phyloP scores from a whole-genome alignment of 2,113 vertebrate species.

The Ceyx margarethae region DNA sequence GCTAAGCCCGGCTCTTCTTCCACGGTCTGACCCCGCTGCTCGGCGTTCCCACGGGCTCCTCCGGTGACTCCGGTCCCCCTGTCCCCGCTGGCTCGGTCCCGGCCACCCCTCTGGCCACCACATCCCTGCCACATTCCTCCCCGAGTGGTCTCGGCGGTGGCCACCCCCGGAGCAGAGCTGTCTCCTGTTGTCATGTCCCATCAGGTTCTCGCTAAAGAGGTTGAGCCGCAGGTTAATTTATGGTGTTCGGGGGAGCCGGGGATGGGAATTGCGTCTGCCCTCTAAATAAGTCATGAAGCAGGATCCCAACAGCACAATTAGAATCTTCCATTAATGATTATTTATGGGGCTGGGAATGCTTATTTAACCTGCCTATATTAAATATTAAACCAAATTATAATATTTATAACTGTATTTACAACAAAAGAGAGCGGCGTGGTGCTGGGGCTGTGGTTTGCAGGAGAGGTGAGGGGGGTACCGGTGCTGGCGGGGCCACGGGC shows the following conservation, averaged over 20 bases:
- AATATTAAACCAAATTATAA: slow-evolving; percentile 71
- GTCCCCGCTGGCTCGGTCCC: rapidly evolving
- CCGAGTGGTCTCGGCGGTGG: rapidly evolving
- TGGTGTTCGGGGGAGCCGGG: background rate
- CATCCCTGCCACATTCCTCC: rapidly evolving
- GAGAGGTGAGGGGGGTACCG: background rate
- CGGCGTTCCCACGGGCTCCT: rapidly evolving
- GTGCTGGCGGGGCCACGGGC: rapidly evolving
- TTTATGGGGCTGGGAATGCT: slow-evolving; percentile 62
- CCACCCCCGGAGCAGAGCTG: rapidly evolving
- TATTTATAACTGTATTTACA: slow-evolving; percentile 61
- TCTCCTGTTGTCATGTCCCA: background rate
- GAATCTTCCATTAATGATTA: slow-evolving; percentile 61
- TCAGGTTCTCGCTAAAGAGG: background rate
- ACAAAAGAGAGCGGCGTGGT: background rate
- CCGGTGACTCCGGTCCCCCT: rapidly evolving
- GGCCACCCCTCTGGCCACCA: rapidly evolving
- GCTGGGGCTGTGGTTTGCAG: background rate
- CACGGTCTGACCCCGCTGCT: rapidly evolving
- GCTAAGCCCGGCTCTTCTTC: rapidly evolving
- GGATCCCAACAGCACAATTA: slow-evolving; percentile 71
- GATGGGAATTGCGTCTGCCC: slow-evolving; percentile 25
- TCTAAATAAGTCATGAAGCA: slow-evolving; percentile 70
- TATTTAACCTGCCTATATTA: slow-evolving; percentile 68
- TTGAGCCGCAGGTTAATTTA: slow-evolving; percentile 7